phyloP scores from a whole-genome alignment of 2,113 vertebrate species.

The Daboia siamensis region DNA sequence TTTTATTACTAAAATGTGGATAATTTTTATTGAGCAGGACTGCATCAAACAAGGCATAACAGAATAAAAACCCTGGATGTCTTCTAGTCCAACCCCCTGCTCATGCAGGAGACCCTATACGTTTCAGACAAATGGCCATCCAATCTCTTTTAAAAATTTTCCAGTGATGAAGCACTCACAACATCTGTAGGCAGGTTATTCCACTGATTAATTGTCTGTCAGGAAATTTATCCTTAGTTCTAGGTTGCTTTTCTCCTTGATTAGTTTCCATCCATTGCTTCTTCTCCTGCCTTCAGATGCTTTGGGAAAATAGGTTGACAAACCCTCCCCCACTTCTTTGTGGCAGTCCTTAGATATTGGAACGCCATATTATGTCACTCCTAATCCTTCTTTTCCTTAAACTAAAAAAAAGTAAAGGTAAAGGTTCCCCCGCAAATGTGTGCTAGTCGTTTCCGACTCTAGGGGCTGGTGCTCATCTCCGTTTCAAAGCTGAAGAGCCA shows the following conservation, averaged over 20 bases:
- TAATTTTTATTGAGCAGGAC: neutral
- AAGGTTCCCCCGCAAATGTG: too few species aligned
- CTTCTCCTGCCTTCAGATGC: neutral
- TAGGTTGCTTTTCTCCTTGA: neutral
- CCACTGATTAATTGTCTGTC: neutral
- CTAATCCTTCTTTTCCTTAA: neutral
- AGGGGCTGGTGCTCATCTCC: too few species aligned
- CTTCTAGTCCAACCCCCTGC: neutral
- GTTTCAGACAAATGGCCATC: neutral
- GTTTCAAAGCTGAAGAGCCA: too few species aligned
- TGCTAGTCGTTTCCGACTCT: too few species aligned
- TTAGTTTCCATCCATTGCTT: neutral
- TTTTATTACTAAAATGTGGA: neutral
- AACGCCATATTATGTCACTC: neutral
- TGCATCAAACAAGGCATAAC: neutral
- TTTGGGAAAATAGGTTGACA: neutral
- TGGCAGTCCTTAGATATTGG: neutral
- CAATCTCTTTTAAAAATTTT: neutral
- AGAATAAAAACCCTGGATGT: neutral
- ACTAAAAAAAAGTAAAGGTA: neutral
- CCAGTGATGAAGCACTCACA: neutral
- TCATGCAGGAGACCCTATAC: neutral
- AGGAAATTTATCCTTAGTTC: neutral
- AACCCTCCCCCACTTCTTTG: neutral
- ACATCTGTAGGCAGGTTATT: neutral